A percentile compares a stretch with the other conserved stretches of the same genome.
These are phyloP conservation scores for Mesocricetus auratus DNA, from an alignment of 2,113 vertebrate species.

Conservation along the genomic window DNA sequence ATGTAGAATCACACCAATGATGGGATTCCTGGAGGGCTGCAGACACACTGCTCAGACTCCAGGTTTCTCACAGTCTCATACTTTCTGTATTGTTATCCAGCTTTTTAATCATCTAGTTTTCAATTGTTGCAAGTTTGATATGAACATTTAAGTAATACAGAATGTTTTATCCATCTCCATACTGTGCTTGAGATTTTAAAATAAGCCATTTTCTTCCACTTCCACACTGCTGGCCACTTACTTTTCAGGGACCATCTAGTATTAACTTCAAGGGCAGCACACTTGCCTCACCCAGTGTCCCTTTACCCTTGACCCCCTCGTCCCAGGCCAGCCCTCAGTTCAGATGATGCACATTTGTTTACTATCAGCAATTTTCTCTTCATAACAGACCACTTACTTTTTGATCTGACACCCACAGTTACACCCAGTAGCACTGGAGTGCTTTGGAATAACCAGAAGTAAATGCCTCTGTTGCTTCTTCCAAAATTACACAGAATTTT, in stretches of 20 bases:
- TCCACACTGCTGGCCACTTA: neutral
- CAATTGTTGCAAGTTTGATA: conserved; percentile 21
- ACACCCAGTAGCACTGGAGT: neutral
- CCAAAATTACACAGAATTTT: conserved; percentile 17
- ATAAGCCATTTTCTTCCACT: neutral
- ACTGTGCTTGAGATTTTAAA: conserved; percentile 45
- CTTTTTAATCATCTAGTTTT: conserved; percentile 13
- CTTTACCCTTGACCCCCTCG: conserved; percentile 2
- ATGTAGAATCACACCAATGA: neutral
- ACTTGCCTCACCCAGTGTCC: conserved; percentile 27
- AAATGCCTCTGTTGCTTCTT: conserved; percentile 22
- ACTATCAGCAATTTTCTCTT: conserved; percentile 53
- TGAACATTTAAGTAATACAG: neutral
- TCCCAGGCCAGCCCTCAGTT: conserved; percentile 24
- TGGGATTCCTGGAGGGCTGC: neutral
- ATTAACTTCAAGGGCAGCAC: conserved; percentile 51
- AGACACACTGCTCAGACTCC: neutral
- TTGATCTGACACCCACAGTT: conserved; percentile 50
- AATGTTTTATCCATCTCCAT: neutral
- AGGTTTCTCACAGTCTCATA: conserved; percentile 31
- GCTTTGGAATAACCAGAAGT: conserved; percentile 16
- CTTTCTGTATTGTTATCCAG: neutral
- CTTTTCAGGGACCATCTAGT: conserved; percentile 20
- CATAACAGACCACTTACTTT: conserved; percentile 59
- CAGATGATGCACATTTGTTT: conserved; percentile 50